Percentiles rank a stretch among this genome's conserved stretches.
These are phyloP conservation scores for Aricia artaxerxes DNA, from an alignment of 2,888 invertebrate species.

Conservation along the genomic window DNA sequence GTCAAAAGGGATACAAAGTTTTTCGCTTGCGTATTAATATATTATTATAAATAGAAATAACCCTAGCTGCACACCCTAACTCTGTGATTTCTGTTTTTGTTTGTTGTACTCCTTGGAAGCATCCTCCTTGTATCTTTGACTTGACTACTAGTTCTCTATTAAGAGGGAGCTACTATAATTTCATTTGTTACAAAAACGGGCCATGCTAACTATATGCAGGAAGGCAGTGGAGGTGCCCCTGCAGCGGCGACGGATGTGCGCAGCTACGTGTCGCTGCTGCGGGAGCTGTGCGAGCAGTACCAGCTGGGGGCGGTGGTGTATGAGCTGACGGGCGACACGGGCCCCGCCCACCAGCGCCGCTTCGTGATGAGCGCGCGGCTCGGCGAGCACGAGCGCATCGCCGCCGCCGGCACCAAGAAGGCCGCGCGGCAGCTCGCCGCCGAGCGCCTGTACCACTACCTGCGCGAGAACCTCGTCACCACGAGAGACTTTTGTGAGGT, in stretches of 20 bases:
- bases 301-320: conserved; percentile 77
- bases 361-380: conserved; percentile 82
- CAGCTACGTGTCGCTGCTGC: conserved; percentile 63
- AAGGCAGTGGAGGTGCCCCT: conserved; percentile 31
- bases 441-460: conserved; percentile 61
- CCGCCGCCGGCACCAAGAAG: conserved; percentile 82
- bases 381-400: conserved; percentile 75
- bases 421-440: conserved; percentile 84
- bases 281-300: conserved; percentile 73
- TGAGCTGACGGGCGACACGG: conserved; percentile 81
- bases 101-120: too few relatives aligned
- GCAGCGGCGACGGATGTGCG: conserved; percentile 45
- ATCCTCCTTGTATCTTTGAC: too few relatives aligned
- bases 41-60: too few relatives aligned
- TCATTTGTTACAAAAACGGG: too few relatives aligned
- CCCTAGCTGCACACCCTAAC: too few relatives aligned
- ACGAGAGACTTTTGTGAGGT: conserved; percentile 67
- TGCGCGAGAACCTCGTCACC: conserved; percentile 60
- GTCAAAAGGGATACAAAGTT: too few relatives aligned
- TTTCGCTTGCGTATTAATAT: too few relatives aligned
- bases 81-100: too few relatives aligned
- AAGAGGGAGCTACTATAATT: too few relatives aligned
- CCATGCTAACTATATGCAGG: background rate
- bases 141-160: too few relatives aligned
- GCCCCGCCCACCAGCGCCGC: conserved; percentile 83